phyloP scores from a whole-genome alignment of 2,797 vertebrate genomes.

The Scolopax bukidnonensis region DNA sequence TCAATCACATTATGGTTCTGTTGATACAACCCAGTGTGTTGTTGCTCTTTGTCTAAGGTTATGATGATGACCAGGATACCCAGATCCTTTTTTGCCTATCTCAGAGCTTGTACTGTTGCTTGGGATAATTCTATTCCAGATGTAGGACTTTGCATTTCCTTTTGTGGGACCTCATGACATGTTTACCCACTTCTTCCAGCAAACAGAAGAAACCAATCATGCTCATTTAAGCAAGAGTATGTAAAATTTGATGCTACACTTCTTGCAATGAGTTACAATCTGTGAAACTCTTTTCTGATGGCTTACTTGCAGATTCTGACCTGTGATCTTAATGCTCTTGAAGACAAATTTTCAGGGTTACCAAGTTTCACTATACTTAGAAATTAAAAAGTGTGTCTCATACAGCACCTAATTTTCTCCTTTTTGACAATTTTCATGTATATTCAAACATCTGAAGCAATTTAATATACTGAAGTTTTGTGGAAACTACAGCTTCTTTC shows the following conservation, averaged over 20 bases:
- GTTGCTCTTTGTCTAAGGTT: not conserved
- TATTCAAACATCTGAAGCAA: slow-evolving; percentile 37
- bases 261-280: not conserved
- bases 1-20: not conserved
- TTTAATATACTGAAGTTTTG: slow-evolving; percentile 19
- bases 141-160: not conserved
- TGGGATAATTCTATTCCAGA: not conserved
- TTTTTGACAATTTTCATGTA: slow-evolving; percentile 12
- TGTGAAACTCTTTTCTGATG: not conserved
- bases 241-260: not conserved
- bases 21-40: not conserved
- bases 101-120: not conserved
- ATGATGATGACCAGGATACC: not conserved
- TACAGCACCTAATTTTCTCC: not conserved
- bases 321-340: not conserved
- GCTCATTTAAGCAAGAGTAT: not conserved
- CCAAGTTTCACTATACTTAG: not conserved
- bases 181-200: not conserved
- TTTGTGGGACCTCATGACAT: not conserved
- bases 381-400: not conserved
- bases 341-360: not conserved
- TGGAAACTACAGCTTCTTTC: slow-evolving; percentile 25
- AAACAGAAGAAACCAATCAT: not conserved
- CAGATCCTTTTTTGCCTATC: not conserved
- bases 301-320: not conserved